Percentiles rank a stretch among this genome's conserved stretches.
phyloP scores from a whole-genome alignment of 2,888 invertebrate species.

The Pristionchus fissidentatus region DNA sequence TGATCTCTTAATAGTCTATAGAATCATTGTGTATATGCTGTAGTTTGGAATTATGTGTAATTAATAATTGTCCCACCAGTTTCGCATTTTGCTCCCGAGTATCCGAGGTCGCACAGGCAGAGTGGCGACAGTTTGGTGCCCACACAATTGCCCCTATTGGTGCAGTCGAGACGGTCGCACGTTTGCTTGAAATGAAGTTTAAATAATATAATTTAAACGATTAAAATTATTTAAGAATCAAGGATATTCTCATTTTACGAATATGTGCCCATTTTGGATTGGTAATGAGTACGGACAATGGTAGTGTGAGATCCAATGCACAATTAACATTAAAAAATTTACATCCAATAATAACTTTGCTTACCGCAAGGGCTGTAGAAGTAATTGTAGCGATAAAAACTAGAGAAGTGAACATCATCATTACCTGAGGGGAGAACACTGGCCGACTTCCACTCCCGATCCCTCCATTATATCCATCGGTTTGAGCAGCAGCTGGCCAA shows the following conservation, averaged over 20 bases:
- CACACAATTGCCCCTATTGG: not conserved
- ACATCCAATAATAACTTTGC: not conserved
- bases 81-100: not conserved
- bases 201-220: too few relatives aligned
- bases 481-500: not conserved
- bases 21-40: too few relatives aligned
- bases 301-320: too few relatives aligned
- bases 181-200: not conserved
- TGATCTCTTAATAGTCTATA: too few relatives aligned
- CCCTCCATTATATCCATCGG: not conserved
- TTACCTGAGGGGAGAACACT: too few relatives aligned
- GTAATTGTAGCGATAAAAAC: not conserved
- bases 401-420: not conserved
- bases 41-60: too few relatives aligned
- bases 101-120: slow-evolving; percentile 12
- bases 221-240: too few relatives aligned
- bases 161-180: not conserved
- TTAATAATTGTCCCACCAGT: not conserved
- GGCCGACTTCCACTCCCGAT: not conserved
- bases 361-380: not conserved
- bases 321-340: too few relatives aligned
- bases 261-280: too few relatives aligned
- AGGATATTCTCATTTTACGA: too few relatives aligned
- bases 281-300: too few relatives aligned
- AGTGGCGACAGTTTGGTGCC: slow-evolving; percentile 21